Evolutionary conservation across 2,797 vertebrate genomes (phyloP), one percentile per base, ranked within the genome.

Genomic region (Morus bassanus): DNA sequence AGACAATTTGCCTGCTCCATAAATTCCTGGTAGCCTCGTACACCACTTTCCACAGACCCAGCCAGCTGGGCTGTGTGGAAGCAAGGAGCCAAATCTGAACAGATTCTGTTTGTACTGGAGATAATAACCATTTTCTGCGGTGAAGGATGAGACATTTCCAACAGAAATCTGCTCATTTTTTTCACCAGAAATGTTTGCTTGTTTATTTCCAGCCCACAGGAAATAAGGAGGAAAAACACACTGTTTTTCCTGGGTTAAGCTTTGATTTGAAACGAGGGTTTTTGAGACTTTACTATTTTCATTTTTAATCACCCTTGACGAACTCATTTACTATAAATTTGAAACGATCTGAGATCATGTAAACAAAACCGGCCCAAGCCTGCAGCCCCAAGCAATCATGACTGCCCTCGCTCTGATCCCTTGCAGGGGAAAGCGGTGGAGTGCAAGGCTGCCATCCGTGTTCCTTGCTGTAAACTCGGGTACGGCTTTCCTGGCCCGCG

Each of bases 371-470:
- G 53, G 21, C 35, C 51, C 60, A 35, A 25, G 19, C 37, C 33
- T 33, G 16, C n/a, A 75, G 33, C 37, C 35, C 30, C 4, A 4
- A 76, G 69, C 53, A 19, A 13, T 46, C 51, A 1, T 1, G 27
- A 10, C 14, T 31, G 37, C 64, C 19, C 53, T 68, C 2, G 3
- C 37, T 45, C 25, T 7, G 28, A 41, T 74, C 51, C 43, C 48
- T 61, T 7, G 51, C 48, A 54, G 35, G 33, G n/a, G 35, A 78
- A 56, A 12, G 21, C 2, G 1, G 54, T 1, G 2, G 39, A 56
- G n/a, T 1, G 0, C 1, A 24, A 43, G 48, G 37, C 50, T 61
- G 37, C 54, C 11, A 1, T 64, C 4, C 1, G 28, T 4, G 56
- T 60, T 70, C 18, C 60, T 45, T 0, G 5, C 59, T 28, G 61